A percentile compares a stretch with the other conserved stretches of the same genome.
These are phyloP conservation scores for Drosophila asahinai DNA, from an alignment of 1,140 invertebrate species.

Conservation along the genomic window DNA sequence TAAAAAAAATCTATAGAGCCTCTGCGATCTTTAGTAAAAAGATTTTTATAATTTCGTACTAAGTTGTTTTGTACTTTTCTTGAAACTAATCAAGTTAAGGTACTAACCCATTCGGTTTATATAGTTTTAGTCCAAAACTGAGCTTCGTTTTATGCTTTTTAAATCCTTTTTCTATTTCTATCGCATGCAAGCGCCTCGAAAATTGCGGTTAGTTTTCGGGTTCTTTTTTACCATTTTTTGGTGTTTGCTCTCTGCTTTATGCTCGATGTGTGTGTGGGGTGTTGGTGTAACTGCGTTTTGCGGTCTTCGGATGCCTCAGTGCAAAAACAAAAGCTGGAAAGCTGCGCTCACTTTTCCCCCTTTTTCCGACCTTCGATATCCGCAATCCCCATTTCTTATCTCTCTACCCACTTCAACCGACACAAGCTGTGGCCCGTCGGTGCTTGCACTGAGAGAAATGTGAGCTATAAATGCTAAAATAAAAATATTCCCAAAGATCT, in stretches of 20 bases:
- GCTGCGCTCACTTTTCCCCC: slow-evolving; percentile 51
- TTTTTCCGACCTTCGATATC: slow-evolving; percentile 10
- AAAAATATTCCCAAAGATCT: neutral
- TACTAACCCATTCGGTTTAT: slow-evolving; percentile 9
- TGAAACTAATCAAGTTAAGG: neutral
- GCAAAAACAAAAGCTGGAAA: slow-evolving; percentile 80
- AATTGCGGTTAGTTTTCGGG: slow-evolving; percentile 74
- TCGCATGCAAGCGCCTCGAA: slow-evolving; percentile 75
- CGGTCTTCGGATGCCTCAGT: slow-evolving; percentile 56
- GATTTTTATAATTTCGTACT: too few species aligned
- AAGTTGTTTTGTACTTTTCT: too few species aligned
- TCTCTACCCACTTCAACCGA: slow-evolving; percentile 47
- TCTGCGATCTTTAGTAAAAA: too few species aligned
- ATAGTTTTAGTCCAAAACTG: neutral
- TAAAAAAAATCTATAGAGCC: too few species aligned
- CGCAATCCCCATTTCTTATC: slow-evolving; percentile 16
- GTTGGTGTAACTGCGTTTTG: slow-evolving; percentile 73
- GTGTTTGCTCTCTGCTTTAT: slow-evolving; percentile 38
- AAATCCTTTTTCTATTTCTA: slow-evolving; percentile 48
- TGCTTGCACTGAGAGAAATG: neutral
- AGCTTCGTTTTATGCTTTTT: slow-evolving; percentile 16
- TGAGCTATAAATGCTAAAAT: neutral
- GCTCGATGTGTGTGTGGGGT: slow-evolving; percentile 25
- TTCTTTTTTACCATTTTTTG: slow-evolving; percentile 34
- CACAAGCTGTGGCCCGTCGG: slow-evolving; percentile 71